These are phyloP conservation scores for Gallinago jamesoni DNA, from an alignment of 2,113 vertebrate species.

Conservation along the genomic window DNA sequence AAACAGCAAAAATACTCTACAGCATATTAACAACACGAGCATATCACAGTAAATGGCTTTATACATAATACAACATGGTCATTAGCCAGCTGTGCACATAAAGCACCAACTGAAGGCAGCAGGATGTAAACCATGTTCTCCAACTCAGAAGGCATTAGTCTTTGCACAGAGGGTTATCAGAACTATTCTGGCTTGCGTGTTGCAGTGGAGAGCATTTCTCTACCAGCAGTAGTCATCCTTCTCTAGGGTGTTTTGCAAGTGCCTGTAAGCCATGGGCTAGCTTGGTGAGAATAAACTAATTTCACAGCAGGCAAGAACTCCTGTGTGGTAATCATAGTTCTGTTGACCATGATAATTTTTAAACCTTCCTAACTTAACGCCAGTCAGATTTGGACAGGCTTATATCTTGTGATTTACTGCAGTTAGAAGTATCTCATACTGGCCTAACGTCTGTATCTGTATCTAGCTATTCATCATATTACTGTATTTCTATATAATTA, in stretches of 20 bases:
- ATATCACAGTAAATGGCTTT: constrained; percentile 13
- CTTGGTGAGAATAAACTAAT: background rate
- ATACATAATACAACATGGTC: constrained; percentile 7
- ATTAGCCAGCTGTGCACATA: constrained; percentile 59
- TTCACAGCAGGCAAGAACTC: background rate
- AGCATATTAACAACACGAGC: background rate
- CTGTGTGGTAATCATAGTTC: background rate
- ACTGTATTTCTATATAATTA: background rate
- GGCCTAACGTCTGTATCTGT: background rate
- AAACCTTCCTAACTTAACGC: background rate
- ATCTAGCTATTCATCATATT: background rate
- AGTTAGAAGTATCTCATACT: background rate
- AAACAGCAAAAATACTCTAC: background rate
- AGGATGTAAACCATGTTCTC: background rate
- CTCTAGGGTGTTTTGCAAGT: background rate
- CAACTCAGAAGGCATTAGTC: background rate
- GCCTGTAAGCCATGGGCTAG: background rate
- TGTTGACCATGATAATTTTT: background rate
- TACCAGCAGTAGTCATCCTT: background rate
- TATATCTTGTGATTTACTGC: background rate
- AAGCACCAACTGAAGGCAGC: constrained; percentile 13
- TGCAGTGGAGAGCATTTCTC: background rate
- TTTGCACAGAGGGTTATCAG: background rate
- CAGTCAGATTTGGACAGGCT: background rate
- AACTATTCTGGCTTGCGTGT: background rate